Evolutionary conservation across 2,113 vertebrate genomes (phyloP).

Genomic region (Brienomyrus longianalis): DNA sequence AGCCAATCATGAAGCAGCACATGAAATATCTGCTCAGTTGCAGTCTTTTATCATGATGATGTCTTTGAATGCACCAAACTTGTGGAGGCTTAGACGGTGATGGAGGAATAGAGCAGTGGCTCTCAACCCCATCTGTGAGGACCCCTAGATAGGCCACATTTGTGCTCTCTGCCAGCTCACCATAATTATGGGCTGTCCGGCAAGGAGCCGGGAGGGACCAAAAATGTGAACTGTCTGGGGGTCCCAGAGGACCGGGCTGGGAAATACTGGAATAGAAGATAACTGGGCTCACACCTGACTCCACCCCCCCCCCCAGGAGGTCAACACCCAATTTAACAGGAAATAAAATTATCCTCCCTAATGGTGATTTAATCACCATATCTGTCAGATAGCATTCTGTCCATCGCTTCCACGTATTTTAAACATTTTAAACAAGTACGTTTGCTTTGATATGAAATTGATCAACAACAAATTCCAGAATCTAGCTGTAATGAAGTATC

Average conservation of each 20-base stretch:
- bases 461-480: not conserved
- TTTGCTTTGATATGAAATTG: constrained; percentile 1
- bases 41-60: not conserved
- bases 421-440: not conserved
- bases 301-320: not conserved
- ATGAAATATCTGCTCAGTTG: not conserved
- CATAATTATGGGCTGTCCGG: not conserved
- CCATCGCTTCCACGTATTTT: not conserved
- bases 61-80: not conserved
- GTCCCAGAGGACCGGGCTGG: not conserved
- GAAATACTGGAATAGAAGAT: not conserved
- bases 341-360: not conserved
- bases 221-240: not conserved
- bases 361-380: not conserved
- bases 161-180: not conserved
- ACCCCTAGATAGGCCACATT: not conserved
- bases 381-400: not conserved
- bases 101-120: not conserved
- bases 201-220: not conserved
- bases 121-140: not conserved
- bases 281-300: not conserved
- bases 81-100: not conserved
- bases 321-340: not conserved
- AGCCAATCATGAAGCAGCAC: not conserved
- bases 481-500: not conserved